These are phyloP conservation scores for Acronicta leporina DNA, from an alignment of 2,888 invertebrate species.

Conservation along the genomic window DNA sequence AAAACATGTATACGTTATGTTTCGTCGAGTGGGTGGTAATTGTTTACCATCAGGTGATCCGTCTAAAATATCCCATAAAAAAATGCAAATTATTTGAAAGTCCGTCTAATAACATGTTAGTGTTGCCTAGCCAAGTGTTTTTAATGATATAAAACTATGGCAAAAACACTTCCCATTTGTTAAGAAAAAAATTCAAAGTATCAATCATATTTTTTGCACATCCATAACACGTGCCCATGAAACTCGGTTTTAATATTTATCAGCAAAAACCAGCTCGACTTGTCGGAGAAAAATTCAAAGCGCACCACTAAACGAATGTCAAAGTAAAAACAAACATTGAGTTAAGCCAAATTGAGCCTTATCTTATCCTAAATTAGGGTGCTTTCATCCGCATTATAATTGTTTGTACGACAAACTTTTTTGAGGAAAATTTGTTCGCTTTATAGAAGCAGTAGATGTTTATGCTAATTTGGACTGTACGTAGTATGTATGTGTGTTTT, in stretches of 20 bases:
- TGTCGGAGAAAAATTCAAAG: slow-evolving; percentile 34
- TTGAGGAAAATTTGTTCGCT: slow-evolving; percentile 47
- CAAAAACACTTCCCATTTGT: too few species aligned
- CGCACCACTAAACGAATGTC: slow-evolving; percentile 43
- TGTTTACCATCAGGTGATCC: too few species aligned
- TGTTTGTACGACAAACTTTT: slow-evolving; percentile 51
- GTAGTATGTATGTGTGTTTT: slow-evolving; percentile 32
- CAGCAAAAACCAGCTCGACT: slow-evolving; percentile 30
- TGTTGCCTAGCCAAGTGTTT: too few species aligned
- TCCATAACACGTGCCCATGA: slow-evolving; percentile 30
- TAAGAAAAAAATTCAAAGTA: not conserved
- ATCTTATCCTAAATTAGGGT: slow-evolving; percentile 25
- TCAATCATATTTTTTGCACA: not conserved
- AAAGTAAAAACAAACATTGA: slow-evolving; percentile 31
- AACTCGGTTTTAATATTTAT: slow-evolving; percentile 45
- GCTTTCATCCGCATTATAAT: slow-evolving; percentile 36
- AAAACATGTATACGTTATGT: too few species aligned
- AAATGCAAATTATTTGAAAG: too few species aligned
- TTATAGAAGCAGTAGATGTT: slow-evolving; percentile 38
- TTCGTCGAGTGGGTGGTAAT: too few species aligned
- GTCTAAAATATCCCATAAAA: too few species aligned
- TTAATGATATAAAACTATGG: too few species aligned
- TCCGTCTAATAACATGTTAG: too few species aligned
- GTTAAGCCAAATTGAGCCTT: slow-evolving; percentile 47
- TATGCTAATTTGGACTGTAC: slow-evolving; percentile 45